Evolutionary conservation across 2,888 invertebrate genomes (phyloP).

Genomic region (Ypsolopha sequella): DNA sequence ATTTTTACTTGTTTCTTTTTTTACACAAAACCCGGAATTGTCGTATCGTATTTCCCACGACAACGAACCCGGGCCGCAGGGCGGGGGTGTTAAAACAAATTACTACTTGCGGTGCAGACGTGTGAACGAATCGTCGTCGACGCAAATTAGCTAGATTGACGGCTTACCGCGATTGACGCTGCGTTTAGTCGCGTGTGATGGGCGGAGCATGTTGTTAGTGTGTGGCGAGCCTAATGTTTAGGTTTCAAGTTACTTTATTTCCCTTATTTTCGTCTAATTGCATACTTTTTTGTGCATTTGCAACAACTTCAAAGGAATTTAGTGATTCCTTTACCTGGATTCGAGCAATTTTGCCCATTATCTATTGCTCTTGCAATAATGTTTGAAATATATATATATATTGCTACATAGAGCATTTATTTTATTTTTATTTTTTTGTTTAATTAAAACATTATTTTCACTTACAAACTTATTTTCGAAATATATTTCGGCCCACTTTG

Average conservation of each 20-base stretch:
- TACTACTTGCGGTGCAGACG: conserved; percentile 32
- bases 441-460: too few species aligned
- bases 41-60: conserved; percentile 16
- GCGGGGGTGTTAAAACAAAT: conserved; percentile 32
- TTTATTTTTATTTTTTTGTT: too few species aligned
- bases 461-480: too few species aligned
- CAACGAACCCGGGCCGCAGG: conserved; percentile 20
- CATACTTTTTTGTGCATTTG: not conserved
- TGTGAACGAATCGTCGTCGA: conserved; percentile 19
- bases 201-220: conserved; percentile 1
- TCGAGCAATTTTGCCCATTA: too few species aligned
- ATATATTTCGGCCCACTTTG: too few species aligned
- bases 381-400: too few species aligned
- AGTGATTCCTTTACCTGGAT: too few species aligned
- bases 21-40: not conserved
- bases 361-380: too few species aligned
- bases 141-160: conserved; percentile 33
- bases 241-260: conserved; percentile 11
- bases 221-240: conserved; percentile 10
- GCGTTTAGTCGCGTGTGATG: not conserved
- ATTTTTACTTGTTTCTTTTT: too few species aligned
- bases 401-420: too few species aligned
- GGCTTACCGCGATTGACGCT: not conserved
- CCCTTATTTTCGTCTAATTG: not conserved
- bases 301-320: too few species aligned